Evolutionary conservation across 2,888 invertebrate genomes (phyloP), one percentile per base, ranked within the genome.

Genomic region (Microctonus brassicae): DNA sequence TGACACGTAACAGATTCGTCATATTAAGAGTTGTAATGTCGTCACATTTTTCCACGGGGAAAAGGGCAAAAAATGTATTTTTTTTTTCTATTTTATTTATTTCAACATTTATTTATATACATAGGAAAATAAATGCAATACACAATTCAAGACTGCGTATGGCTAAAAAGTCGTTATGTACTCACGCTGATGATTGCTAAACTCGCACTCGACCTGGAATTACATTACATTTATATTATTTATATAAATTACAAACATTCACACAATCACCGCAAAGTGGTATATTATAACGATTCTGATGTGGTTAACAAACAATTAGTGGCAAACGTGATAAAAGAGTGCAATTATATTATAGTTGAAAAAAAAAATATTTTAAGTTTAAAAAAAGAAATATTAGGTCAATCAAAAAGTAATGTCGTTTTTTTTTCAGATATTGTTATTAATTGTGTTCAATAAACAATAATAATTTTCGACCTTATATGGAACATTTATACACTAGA

Each of bases 161-260:
- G 70, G 65, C 34, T 70, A 60, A 60, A 70, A 60, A 65, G 17
- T 17, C 17, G 17, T 47, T 47, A 47, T 47, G 17, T 47, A 47
- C 20, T 17, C 47, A 39, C 63, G 58, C 47, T 70, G 58, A 58
- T 65, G 65, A 65, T 65, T 65, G 65, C 70, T 65, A 70, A 70
- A 70, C 26, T 60, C 47, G 17, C 36, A 55, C 36, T 55, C 36
- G 60, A 60, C 70, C 60, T 65, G 58, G 60, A 70, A 60, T 60
- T 60, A 60, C 64, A 70, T 65, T 60, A 60, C 36, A 60, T 66
- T 57, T 47, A 29, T 7, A 29, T 29, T 29, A 29, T 29, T 7
- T n/a, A n/a, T n/a, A n/a, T n/a, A n/a, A n/a, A n/a, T n/a, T 58
- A 33, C 17, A 33, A 17, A 24, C 17, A 55, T 26, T 5, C 9